Conservation (phyloP, 2,797 vertebrate genomes). For the Erethizon dorsatum region DNA sequence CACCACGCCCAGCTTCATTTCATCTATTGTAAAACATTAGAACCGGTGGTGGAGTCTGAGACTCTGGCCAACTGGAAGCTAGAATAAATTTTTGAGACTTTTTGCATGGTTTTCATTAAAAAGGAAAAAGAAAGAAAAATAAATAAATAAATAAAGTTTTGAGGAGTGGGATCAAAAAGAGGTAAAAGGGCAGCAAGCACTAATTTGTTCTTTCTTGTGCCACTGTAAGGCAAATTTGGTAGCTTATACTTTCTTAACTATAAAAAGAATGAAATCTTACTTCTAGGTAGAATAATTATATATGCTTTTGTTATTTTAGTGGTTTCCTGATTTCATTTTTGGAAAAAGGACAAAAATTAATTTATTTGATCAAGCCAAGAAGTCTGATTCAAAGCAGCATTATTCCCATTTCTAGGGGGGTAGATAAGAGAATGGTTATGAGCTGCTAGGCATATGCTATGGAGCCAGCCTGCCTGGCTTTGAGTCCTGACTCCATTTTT, state of each 20-base stretch:
- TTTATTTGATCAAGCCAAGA: constrained; percentile 49
- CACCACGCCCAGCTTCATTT: background rate
- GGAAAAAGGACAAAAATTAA: background rate
- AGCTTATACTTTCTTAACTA: constrained; percentile 14
- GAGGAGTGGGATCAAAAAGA: constrained; percentile 33
- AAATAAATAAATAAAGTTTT: background rate
- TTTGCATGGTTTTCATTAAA: too few relatives aligned
- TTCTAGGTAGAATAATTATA: constrained; percentile 28
- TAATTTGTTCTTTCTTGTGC: background rate
- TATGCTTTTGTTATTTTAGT: constrained; percentile 5
- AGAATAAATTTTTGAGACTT: too few relatives aligned
- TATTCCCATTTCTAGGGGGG: background rate
- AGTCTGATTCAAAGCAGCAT: constrained; percentile 43
- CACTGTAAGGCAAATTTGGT: background rate
- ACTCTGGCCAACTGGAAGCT: too few relatives aligned
- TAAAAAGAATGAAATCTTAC: constrained; percentile 46
- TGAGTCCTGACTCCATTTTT: background rate
- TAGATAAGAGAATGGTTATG: background rate
- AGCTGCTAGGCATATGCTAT: background rate
- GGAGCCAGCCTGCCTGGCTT: too few relatives aligned
- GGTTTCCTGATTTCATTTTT: background rate
- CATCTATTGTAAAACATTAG: constrained; percentile 44
- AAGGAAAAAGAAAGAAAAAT: too few relatives aligned
- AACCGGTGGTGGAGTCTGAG: background rate
- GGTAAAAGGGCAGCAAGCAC: background rate